Evolutionary conservation across 1,140 invertebrate genomes (phyloP), one percentile per base, ranked within the genome.

Genomic region (Drosophila ficusphila): DNA sequence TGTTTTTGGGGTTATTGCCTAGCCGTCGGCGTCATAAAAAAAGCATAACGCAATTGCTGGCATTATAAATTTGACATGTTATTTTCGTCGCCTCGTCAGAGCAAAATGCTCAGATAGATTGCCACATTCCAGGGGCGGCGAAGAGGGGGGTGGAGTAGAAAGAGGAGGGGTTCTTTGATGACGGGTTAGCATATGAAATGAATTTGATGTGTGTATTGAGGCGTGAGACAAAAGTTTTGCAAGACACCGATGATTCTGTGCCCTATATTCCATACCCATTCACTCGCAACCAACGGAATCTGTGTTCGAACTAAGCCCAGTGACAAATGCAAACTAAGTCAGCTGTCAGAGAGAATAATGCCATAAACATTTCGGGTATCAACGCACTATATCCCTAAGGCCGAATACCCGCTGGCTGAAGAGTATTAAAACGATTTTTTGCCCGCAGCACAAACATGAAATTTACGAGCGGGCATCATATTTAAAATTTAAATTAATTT

Each of bases 31-130:
- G 72, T 76, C 82, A 68, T 62, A 71, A 58, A 57, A 69, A 47
- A 56, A 54, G 27, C 62, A 67, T 67, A 79, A 79, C 75, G 72
- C 81, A 85, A 85, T 85, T 85, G 81, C 68, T 76, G 72, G 81
- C 76, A 86, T 85, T 85, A 85, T 81, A 85, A 85, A 85, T 85
- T 85, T 85, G 81, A 85, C 81, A 86, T 85, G 81, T 85, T 85
- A 85, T 85, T 85, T 76, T 86, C 76, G 81, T 85, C 79, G 79
- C 76, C 76, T 79, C 72, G 79, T 85, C 71, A 67, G 67, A 82
- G 54, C 54, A 57, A 82, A 82, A 71, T 75, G 58, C 51, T 65
- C 57, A 42, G 44, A 76, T 42, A 62, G 48, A 60, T 81, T 76
- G 71, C 77, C 72, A 81, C 77, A 81, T 60, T 31, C 41, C 42